Conservation (phyloP, 2,113 vertebrate species). For the Limnothrissa miodon region DNA sequence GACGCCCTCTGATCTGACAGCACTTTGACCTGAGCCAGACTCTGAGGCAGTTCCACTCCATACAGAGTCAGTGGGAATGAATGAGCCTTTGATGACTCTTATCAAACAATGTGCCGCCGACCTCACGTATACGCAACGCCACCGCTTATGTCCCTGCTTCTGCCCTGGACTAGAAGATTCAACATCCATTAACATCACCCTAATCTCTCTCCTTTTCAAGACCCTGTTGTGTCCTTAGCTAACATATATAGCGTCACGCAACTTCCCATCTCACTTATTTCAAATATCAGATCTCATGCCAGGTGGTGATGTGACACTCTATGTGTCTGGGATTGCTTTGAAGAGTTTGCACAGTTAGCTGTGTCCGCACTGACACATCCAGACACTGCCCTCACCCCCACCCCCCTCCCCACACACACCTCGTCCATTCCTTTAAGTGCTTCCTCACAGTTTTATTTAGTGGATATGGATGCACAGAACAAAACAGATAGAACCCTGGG, state of each 20-base stretch:
- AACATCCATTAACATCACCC: background rate
- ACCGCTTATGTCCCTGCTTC: background rate
- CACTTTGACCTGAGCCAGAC: constrained; percentile 39
- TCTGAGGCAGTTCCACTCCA: background rate
- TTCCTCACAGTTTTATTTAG: background rate
- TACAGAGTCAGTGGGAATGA: background rate
- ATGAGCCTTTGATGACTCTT: background rate
- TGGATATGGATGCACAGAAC: background rate
- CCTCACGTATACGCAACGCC: background rate
- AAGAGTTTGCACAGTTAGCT: background rate
- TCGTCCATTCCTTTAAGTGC: background rate
- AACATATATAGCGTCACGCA: background rate
- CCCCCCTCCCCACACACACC: background rate
- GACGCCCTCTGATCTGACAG: constrained; percentile 70
- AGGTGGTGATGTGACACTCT: background rate
- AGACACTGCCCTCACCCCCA: background rate
- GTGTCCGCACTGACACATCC: background rate
- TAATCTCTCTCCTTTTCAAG: background rate
- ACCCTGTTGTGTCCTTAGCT: background rate
- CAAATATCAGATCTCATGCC: background rate
- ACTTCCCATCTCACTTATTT: background rate
- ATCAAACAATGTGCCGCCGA: background rate
- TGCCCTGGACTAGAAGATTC: background rate
- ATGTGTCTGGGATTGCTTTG: background rate
- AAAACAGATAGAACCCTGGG: background rate